phyloP scores from a whole-genome alignment of 2,888 invertebrate species.

The Cylindroiulus punctatus region DNA sequence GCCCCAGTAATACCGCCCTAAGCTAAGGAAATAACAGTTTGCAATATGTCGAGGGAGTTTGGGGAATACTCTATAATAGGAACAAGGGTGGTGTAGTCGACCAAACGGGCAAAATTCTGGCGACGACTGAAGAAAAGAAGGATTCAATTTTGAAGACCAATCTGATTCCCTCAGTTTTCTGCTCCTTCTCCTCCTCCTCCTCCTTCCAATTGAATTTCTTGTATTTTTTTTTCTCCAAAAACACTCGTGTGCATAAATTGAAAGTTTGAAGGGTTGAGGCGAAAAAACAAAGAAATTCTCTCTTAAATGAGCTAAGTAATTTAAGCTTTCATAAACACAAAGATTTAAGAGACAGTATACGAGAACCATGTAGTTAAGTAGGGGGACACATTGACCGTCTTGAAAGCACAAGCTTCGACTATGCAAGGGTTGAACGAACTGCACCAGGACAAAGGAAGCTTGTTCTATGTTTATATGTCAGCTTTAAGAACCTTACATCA shows the following conservation, averaged over 20 bases:
- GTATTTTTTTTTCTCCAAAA: background rate
- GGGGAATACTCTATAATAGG: constrained; percentile 50
- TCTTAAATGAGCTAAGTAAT: background rate
- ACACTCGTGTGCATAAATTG: constrained; percentile 38
- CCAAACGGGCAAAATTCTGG: constrained; percentile 27
- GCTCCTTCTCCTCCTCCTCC: background rate
- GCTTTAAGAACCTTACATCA: too few relatives aligned
- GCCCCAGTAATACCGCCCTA: constrained; percentile 44
- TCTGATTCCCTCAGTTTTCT: constrained; percentile 40
- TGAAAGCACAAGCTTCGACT: too few relatives aligned
- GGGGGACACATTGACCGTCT: too few relatives aligned
- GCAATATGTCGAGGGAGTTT: constrained; percentile 51
- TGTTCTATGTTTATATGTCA: too few relatives aligned
- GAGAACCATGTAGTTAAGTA: constrained; percentile 2
- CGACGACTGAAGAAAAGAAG: constrained; percentile 21
- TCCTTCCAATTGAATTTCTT: constrained; percentile 19
- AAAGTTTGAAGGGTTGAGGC: constrained; percentile 35
- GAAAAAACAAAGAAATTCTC: background rate
- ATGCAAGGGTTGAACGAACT: too few relatives aligned
- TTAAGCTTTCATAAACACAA: background rate
- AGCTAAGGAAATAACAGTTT: constrained; percentile 52
- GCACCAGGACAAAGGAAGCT: too few relatives aligned
- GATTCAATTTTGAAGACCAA: constrained; percentile 52
- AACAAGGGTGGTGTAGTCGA: constrained; percentile 19
- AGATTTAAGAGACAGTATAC: background rate